These are phyloP conservation scores for Genyomyrus donnyi DNA, from an alignment of 2,113 vertebrate species.

Conservation along the genomic window DNA sequence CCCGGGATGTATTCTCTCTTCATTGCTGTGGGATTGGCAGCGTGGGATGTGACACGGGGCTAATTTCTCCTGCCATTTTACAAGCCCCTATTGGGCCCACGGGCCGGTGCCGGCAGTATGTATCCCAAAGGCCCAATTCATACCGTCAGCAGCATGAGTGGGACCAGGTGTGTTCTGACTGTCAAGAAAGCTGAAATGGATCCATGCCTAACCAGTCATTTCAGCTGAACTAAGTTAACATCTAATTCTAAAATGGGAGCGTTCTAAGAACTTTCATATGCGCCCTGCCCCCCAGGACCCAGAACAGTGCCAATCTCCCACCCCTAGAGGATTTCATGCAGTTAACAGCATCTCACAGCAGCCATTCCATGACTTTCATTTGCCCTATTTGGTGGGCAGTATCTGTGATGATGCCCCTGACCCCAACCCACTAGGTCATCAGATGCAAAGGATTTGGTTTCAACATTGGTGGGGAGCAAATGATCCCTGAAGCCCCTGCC, in stretches of 20 bases:
- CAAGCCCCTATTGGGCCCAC: background rate
- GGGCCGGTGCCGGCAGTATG: background rate
- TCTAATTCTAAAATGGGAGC: background rate
- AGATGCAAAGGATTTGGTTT: background rate
- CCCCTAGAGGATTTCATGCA: background rate
- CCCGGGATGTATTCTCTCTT: background rate
- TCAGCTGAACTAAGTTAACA: background rate
- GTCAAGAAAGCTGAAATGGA: background rate
- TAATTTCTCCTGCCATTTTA: background rate
- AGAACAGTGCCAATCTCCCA: background rate
- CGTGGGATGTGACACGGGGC: background rate
- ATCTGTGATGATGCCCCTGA: background rate
- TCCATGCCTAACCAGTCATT: background rate
- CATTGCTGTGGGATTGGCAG: background rate
- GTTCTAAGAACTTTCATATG: background rate
- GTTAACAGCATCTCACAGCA: background rate
- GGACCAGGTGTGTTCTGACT: background rate
- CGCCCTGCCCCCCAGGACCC: background rate
- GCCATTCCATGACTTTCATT: background rate
- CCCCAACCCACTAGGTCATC: background rate
- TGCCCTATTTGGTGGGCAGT: background rate
- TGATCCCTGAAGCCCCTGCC: too few relatives aligned
- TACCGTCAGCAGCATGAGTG: background rate
- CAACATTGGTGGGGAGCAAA: too few relatives aligned
- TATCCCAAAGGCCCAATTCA: background rate